phyloP scores from a whole-genome alignment of 53 echinoderm and acorn worm genomes.

The Hippasteria phrygiana region DNA sequence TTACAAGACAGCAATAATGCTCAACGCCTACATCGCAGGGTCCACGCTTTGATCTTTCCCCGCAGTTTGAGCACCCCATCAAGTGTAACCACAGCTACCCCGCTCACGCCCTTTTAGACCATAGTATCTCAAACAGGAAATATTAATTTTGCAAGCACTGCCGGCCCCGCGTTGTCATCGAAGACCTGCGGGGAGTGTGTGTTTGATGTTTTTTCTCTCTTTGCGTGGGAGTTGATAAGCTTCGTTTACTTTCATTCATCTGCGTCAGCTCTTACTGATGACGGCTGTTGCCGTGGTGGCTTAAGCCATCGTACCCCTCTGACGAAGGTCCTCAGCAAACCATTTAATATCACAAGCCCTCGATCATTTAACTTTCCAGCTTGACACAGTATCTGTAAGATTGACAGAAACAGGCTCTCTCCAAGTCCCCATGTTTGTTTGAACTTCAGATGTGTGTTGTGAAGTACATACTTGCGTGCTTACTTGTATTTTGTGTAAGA shows the following conservation, averaged over 20 bases:
- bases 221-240: constrained; percentile 30
- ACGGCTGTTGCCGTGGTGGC: background rate
- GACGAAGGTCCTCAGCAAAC: too few relatives aligned
- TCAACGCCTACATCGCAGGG: background rate
- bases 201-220: background rate
- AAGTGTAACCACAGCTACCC: constrained; percentile 39
- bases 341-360: too few relatives aligned
- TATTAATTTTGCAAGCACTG: constrained; percentile 40
- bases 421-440: too few relatives aligned
- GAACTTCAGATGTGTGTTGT: too few relatives aligned
- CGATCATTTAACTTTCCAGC: too few relatives aligned
- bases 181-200: background rate
- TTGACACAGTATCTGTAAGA: too few relatives aligned
- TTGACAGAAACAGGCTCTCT: too few relatives aligned
- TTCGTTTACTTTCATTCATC: background rate
- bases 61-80: background rate
- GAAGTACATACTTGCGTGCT: too few relatives aligned
- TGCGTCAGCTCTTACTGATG: background rate
- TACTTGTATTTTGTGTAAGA: too few relatives aligned
- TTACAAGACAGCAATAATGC: background rate
- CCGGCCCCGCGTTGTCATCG: background rate
- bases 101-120: constrained; percentile 9
- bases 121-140: constrained; percentile 46
- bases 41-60: background rate
- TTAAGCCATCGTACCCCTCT: too few relatives aligned